Conservation (phyloP, 2,113 vertebrate genomes). For the Deroptyus accipitrinus region DNA sequence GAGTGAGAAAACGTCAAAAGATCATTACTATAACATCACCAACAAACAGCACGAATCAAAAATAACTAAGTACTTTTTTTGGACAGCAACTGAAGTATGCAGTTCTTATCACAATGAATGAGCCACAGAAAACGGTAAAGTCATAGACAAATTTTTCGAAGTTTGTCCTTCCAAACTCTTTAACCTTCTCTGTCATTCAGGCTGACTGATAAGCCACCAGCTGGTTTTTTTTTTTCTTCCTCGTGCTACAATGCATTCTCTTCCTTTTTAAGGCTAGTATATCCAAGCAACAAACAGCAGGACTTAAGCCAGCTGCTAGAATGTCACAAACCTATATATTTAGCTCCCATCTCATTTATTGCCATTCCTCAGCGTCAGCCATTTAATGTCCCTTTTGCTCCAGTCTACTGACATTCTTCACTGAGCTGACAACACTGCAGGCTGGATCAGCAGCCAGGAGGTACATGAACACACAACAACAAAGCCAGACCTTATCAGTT, state of each 20-base stretch:
- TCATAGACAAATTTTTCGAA: background rate
- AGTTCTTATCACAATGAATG: accelerated
- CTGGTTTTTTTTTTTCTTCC: constrained; percentile 69
- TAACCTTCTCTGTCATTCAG: constrained; percentile 88
- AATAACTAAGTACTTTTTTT: background rate
- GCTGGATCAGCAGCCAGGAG: background rate
- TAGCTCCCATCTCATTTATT: constrained; percentile 73
- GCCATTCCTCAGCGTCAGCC: constrained; percentile 53
- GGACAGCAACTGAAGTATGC: background rate
- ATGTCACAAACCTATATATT: constrained; percentile 74
- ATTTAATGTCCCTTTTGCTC: constrained; percentile 45
- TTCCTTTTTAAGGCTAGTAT: constrained; percentile 81
- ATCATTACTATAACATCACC: background rate
- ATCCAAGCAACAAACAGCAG: constrained; percentile 67
- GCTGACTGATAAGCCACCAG: constrained; percentile 83
- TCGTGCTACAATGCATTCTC: constrained; percentile 79
- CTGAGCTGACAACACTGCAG: background rate
- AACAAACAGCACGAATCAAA: background rate
- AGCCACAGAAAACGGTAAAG: background rate
- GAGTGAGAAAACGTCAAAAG: background rate
- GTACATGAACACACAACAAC: constrained; percentile 20
- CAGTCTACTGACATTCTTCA: constrained; percentile 44
- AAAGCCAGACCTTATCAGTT: constrained; percentile 24
- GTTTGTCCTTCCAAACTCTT: constrained; percentile 67
- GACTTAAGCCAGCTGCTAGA: constrained; percentile 67